These are phyloP conservation scores for Ploceus nigricollis DNA, from an alignment of 2,113 vertebrate species.

Conservation along the genomic window DNA sequence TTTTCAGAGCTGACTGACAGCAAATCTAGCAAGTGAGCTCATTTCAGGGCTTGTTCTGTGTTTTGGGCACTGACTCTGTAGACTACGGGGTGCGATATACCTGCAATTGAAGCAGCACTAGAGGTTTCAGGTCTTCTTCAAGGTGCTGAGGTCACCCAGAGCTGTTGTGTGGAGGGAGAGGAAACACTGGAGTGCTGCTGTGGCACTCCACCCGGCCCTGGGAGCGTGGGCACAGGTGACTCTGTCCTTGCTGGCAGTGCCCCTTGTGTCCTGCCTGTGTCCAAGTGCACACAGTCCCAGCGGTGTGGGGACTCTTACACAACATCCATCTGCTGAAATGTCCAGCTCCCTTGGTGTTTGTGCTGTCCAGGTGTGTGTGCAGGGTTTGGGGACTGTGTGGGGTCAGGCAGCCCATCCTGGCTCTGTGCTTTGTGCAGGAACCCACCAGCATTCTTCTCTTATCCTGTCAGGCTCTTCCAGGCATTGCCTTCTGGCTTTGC, in stretches of 20 bases:
- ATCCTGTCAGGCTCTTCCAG: neutral
- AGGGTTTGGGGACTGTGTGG: neutral
- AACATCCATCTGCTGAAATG: neutral
- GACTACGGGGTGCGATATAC: rapidly evolving
- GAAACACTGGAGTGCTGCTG: neutral
- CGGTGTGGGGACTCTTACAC: rapidly evolving
- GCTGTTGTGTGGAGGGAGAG: neutral
- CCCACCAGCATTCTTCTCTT: neutral
- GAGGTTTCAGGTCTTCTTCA: neutral
- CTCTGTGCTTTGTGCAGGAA: neutral
- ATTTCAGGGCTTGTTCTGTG: neutral
- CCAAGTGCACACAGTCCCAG: rapidly evolving
- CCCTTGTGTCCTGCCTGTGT: neutral
- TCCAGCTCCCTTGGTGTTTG: neutral
- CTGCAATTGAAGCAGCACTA: neutral
- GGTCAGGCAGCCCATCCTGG: neutral
- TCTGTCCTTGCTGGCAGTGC: neutral
- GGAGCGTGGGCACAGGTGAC: rapidly evolving
- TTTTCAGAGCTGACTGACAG: neutral
- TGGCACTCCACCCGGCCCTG: neutral
- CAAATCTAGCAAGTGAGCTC: neutral
- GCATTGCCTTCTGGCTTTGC: rapidly evolving
- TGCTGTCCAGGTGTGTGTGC: neutral
- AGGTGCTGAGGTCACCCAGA: neutral
- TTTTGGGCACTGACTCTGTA: neutral